Percentiles rank a stretch among this genome's conserved stretches.
These are phyloP conservation scores for Alentia gelatinosa DNA, from an alignment of 2,888 invertebrate genomes.

Conservation along the genomic window DNA sequence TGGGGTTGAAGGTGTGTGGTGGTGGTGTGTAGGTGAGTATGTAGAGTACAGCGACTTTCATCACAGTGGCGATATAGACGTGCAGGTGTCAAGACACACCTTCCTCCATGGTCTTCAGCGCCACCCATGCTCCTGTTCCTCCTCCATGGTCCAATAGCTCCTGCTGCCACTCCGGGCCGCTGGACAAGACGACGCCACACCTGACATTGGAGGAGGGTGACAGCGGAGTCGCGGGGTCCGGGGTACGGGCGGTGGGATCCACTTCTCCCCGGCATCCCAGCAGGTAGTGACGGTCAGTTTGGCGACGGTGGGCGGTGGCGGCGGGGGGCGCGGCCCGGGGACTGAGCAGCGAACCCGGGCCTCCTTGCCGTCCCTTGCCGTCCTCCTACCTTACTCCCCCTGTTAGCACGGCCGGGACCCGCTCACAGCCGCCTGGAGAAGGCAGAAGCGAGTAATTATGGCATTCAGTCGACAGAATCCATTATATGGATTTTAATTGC, in stretches of 20 bases:
- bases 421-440: neutral
- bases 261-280: neutral
- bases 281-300: neutral
- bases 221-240: neutral
- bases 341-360: neutral
- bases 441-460: constrained; percentile 50
- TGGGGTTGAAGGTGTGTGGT: too few species aligned
- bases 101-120: too few species aligned
- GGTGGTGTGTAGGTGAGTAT: too few species aligned
- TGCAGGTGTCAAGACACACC: too few species aligned
- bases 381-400: neutral
- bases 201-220: neutral
- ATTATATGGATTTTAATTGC: constrained; percentile 56
- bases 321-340: neutral
- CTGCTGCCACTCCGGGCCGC: too few species aligned
- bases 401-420: neutral
- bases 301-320: neutral
- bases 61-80: too few species aligned
- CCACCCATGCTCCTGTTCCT: neutral
- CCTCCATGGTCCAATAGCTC: neutral
- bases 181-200: too few species aligned
- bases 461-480: constrained; percentile 49
- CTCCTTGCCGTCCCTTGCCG: neutral
- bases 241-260: neutral
- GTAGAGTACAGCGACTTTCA: too few species aligned